Base-by-base conservation (phyloP, 2,797 vertebrate species). In the Buphagus erythrorhynchus region DNA sequence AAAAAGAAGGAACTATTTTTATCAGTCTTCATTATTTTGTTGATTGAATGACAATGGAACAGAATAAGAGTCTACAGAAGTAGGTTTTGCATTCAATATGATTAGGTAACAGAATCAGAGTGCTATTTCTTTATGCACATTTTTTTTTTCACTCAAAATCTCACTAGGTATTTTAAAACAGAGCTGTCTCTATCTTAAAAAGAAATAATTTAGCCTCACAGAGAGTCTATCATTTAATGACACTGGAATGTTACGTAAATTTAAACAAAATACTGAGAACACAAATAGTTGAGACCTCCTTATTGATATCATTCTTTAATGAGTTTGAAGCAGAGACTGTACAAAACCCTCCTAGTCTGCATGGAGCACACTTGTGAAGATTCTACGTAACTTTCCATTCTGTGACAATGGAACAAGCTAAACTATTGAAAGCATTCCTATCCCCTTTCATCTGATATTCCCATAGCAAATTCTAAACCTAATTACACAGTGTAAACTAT, bases 401-500 rank as follows among this genome's bases (percentile, higher is more conserved):
- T 76, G 14, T 54, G 35, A 66, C 4, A 74, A 54, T 15, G 82
- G 48, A 69, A 57, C 10, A 79, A 85, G n/a, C 13, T 63, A 43
- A 93, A 63, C 40, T 76, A 45, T 6, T 87, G 52, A 63, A 92
- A 92, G 11, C 16, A 40, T 82, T 82, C n/a, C 25, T 63, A 68
- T 33, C 6, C 5, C 10, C 7, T 86, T 91, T 69, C 46, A 81
- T 83, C 26, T 68, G 65, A 71, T 80, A 74, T 55, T 89, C 65
- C 65, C 62, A 42, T 10, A 49, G 57, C 14, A 93, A 95, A 82
- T 61, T 71, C 71, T 74, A 61, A 92, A 89, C 16, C 17, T 61
- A 87, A 82, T 93, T 90, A 77, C 29, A 51, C 75, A 76, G 8
- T 57, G 45, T 79, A 93, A 91, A 82, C 84, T 94, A 76, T 85